These are phyloP conservation scores for Cirrhinus molitorella DNA, from an alignment of 2,797 vertebrate species.

Conservation along the genomic window DNA sequence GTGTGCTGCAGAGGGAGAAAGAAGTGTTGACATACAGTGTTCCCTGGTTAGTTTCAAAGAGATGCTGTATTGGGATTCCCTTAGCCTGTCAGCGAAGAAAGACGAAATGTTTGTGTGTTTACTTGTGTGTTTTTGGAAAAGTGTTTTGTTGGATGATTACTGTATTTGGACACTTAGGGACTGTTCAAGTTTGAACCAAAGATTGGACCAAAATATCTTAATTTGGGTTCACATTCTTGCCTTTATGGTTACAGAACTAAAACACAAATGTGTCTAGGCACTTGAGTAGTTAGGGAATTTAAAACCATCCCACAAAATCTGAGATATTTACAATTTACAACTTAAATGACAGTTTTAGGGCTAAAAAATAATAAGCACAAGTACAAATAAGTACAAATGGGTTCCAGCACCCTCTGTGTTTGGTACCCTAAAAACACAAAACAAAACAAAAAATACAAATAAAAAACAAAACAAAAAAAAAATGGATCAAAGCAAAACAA, in stretches of 20 bases:
- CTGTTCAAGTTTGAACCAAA: background rate
- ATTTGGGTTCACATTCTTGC: background rate
- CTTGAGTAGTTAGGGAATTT: background rate
- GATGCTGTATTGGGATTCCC: conserved; percentile 65
- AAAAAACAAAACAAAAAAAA: no score
- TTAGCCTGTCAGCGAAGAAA: background rate
- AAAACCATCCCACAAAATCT: background rate
- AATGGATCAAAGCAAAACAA: no score
- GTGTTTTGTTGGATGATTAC: background rate
- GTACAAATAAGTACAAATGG: background rate
- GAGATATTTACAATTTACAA: background rate
- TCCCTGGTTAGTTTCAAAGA: conserved; percentile 45
- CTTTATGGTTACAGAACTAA: background rate
- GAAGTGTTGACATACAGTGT: conserved; percentile 57
- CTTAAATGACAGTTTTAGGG: background rate
- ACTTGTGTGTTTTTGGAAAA: background rate
- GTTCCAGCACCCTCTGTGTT: no score
- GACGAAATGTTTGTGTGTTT: background rate
- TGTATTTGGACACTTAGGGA: background rate
- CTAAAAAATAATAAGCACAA: background rate
- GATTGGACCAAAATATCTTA: background rate
- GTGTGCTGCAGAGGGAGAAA: conserved; percentile 53
- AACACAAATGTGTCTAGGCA: background rate
- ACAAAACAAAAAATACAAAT: no score
- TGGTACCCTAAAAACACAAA: no score